Evolutionary conservation across 2,113 vertebrate species (phyloP).

Genomic region (Gymnogyps californianus): DNA sequence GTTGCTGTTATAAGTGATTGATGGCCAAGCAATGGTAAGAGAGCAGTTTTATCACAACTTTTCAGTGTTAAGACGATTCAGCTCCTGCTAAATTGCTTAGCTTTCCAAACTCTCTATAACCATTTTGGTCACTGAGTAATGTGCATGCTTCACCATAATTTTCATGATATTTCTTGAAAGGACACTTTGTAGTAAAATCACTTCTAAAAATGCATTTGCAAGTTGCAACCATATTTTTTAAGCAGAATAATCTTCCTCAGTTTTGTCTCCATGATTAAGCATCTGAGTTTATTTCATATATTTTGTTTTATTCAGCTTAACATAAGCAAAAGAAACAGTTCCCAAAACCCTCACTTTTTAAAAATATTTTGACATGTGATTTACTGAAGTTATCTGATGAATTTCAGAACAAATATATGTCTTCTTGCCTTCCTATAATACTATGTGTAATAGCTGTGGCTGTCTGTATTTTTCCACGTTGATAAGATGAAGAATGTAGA

Average conservation of each 20-base stretch:
- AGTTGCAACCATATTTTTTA: constrained; percentile 68
- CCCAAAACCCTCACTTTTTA: constrained; percentile 28
- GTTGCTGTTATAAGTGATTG: not conserved
- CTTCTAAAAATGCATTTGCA: constrained; percentile 73
- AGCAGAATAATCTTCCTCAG: constrained; percentile 54
- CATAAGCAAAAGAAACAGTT: constrained; percentile 3
- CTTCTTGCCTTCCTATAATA: constrained; percentile 46
- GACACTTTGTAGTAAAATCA: constrained; percentile 70
- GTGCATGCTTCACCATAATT: constrained; percentile 27
- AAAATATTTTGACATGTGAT: constrained; percentile 52
- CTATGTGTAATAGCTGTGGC: constrained; percentile 50
- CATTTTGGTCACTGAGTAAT: constrained; percentile 49
- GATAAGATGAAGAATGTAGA: constrained; percentile 55
- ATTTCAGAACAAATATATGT: constrained; percentile 66
- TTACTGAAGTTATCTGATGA: constrained; percentile 64
- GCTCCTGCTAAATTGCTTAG: not conserved
- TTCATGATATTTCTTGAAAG: constrained; percentile 37
- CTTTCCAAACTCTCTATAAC: not conserved
- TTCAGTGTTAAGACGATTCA: not conserved
- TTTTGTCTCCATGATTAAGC: constrained; percentile 73
- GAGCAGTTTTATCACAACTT: not conserved
- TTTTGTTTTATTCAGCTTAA: constrained; percentile 8
- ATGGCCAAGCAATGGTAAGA: not conserved
- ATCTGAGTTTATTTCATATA: constrained; percentile 3
- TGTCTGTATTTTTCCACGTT: constrained; percentile 38